Evolutionary conservation across 2,113 vertebrate genomes (phyloP), one percentile per base, ranked within the genome.

Genomic region (Pteronura brasiliensis): DNA sequence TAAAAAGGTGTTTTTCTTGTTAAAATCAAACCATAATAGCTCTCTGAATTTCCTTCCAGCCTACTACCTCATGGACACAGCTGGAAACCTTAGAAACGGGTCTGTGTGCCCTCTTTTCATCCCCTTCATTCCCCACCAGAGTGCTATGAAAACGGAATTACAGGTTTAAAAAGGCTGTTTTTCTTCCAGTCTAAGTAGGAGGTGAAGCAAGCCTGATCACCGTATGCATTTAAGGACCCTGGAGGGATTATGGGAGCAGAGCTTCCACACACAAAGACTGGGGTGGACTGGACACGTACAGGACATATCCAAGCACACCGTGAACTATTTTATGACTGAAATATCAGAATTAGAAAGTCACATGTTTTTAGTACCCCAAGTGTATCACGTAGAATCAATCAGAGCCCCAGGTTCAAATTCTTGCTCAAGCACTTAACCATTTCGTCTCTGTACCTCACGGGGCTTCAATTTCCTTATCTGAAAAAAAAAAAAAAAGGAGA

Each of bases 171-270:
- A 95, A n/a, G 17, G 25, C 44, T 52, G 10, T 55, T 90, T 89
- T 74, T 52, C 95, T 93, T 92, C 84, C 47, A 34, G 91, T 18
- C 65, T 76, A 77, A 72, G 94, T 25, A 89, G 86, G 63, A 92
- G 47, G 84, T 42, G 63, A 69, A 67, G 52, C 36, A 12, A 79
- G 63, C 21, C 88, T 76, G 55, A 59, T 55, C 1, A 27, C 14
- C 14, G 0, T 3, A 13, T 59, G 25, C 55, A 14, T 11, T 31
- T 39, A 81, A 65, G 84, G 93, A 63, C 18, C 31, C 36, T 12
- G 12, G 42, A 47, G n/a, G 71, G n/a, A 20, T 29, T 15, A 7
- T 7, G 34, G 49, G 59, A 74, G 39, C 27, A 65, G 7, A 47
- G n/a, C 25, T 55, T 84, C 47, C 14, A 3, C 0, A 0, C 0